phyloP scores from a whole-genome alignment of 2,797 vertebrate species.

The Myotis pilosus region DNA sequence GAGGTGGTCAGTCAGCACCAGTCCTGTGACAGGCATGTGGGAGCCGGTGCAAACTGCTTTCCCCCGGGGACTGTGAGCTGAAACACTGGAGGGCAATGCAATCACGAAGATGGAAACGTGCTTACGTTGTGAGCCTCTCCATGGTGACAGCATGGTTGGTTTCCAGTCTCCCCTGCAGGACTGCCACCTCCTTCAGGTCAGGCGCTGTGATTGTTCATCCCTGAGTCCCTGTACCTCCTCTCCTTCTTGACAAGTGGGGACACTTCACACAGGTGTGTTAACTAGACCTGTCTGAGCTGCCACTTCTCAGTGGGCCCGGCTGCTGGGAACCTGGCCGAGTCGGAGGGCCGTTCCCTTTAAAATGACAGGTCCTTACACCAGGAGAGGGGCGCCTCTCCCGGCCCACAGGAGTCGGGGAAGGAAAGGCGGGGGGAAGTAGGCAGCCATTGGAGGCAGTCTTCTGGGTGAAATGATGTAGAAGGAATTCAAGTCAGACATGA shows the following conservation, averaged over 20 bases:
- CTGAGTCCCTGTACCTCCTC: background rate
- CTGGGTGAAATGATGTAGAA: background rate
- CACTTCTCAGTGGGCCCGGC: background rate
- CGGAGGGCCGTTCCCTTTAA: background rate
- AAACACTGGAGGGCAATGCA: background rate
- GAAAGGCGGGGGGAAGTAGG: background rate
- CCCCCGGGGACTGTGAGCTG: background rate
- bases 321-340: background rate
- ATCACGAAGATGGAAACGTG: background rate
- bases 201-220: background rate
- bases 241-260: background rate
- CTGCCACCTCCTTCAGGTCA: background rate
- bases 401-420: background rate
- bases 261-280: background rate
- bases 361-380: background rate
- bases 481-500: background rate
- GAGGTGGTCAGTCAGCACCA: background rate
- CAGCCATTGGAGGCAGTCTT: background rate
- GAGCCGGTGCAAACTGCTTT: background rate
- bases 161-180: background rate
- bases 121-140: background rate
- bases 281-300: background rate
- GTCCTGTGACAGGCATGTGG: background rate
- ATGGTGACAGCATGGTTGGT: background rate
- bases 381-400: background rate